These are phyloP conservation scores for Peribatodes rhomboidaria DNA, from an alignment of 2,888 invertebrate genomes.

Conservation along the genomic window DNA sequence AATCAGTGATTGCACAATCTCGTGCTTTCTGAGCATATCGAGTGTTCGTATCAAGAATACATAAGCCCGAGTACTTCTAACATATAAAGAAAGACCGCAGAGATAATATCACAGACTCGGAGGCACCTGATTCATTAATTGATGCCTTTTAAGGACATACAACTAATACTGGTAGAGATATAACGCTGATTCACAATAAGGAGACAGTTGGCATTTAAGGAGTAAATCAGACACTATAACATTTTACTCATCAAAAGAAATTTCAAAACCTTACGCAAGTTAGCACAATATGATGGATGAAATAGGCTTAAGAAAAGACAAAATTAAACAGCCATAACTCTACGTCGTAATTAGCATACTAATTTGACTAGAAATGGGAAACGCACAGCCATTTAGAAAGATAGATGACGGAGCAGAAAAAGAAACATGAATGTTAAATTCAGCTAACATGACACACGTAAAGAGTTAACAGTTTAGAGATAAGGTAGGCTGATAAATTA, in stretches of 20 bases:
- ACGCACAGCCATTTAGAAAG: conserved; percentile 7
- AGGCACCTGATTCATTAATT: conserved; percentile 37
- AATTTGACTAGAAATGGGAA: conserved; percentile 19
- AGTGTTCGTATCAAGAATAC: conserved; percentile 29
- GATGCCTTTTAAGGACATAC: conserved; percentile 25
- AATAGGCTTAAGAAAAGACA: background rate
- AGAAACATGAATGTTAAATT: conserved; percentile 13
- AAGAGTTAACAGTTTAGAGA: too few relatives aligned
- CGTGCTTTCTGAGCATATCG: conserved; percentile 31
- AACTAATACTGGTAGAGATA: conserved; percentile 11
- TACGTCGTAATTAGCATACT: conserved; percentile 16
- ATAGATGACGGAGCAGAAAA: conserved; percentile 14
- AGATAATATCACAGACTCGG: conserved; percentile 38
- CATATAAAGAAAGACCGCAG: conserved; percentile 33
- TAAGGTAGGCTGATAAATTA: background rate
- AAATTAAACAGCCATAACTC: conserved; percentile 15
- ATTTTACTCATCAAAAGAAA: background rate
- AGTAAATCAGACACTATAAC: background rate
- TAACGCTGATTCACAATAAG: conserved; percentile 25
- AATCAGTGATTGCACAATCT: conserved; percentile 26
- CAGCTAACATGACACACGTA: conserved; percentile 9
- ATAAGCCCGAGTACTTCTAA: conserved; percentile 13
- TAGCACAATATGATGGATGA: background rate
- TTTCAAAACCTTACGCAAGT: background rate
- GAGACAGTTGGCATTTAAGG: conserved; percentile 13